A percentile compares a stretch with the other conserved stretches of the same genome.
These are phyloP conservation scores for Ellobium chinense DNA, from an alignment of 2,888 invertebrate genomes.

Conservation along the genomic window DNA sequence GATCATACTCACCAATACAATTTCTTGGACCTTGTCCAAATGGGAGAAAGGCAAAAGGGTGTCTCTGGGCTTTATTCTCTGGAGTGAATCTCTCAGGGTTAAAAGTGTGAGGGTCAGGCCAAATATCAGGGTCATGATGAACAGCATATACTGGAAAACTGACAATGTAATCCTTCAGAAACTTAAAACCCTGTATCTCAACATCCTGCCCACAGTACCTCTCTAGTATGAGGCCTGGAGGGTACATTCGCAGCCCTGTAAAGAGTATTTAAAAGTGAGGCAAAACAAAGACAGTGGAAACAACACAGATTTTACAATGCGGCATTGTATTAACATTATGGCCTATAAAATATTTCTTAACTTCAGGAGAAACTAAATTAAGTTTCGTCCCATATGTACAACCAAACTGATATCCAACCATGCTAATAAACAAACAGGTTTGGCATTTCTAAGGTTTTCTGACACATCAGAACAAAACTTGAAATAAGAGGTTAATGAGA, in stretches of 20 bases:
- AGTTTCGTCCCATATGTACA: too few species aligned
- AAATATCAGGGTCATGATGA: neutral
- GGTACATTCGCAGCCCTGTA: neutral
- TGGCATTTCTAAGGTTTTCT: too few species aligned
- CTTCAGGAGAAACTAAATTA: too few species aligned
- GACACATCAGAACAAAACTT: too few species aligned
- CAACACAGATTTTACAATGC: too few species aligned
- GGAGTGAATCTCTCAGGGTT: neutral
- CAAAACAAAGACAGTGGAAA: too few species aligned
- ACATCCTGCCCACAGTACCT: neutral
- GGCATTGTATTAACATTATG: too few species aligned
- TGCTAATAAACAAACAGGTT: too few species aligned
- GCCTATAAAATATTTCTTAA: too few species aligned
- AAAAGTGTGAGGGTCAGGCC: neutral
- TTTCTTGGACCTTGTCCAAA: neutral
- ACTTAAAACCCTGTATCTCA: neutral
- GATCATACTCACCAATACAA: constrained; percentile 1
- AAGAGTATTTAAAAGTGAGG: too few species aligned
- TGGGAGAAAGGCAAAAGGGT: neutral
- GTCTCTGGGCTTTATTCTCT: neutral
- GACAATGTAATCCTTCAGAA: neutral
- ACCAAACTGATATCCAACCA: too few species aligned
- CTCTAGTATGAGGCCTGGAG: neutral
- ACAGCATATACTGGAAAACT: neutral
- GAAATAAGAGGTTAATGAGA: too few species aligned